Evolutionary conservation across 1,140 invertebrate species (phyloP).

Genomic region (Mamestra configurata): DNA sequence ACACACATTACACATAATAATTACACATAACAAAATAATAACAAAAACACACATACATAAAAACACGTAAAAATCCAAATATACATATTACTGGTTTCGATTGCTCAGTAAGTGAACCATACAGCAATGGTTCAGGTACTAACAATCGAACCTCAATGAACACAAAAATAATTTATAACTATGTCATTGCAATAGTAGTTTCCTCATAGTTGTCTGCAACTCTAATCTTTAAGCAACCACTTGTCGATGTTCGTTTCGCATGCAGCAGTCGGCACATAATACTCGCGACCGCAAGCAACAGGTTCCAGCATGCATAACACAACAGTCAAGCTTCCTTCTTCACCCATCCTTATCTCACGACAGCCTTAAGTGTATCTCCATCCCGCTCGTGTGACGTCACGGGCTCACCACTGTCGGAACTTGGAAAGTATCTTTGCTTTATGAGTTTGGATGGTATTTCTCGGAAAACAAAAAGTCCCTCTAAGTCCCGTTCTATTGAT

Average conservation of each 20-base stretch:
- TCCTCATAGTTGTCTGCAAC: background rate
- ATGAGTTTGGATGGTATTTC: background rate
- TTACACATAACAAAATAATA: no score
- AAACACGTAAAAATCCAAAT: no score
- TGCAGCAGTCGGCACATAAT: background rate
- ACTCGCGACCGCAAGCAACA: slow-evolving; percentile 12
- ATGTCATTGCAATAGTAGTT: no score
- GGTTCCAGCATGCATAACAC: slow-evolving; percentile 7
- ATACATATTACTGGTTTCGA: no score
- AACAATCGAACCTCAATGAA: no score
- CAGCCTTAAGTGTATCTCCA: background rate
- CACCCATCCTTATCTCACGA: background rate
- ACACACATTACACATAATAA: no score
- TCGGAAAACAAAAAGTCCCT: background rate
- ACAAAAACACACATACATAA: no score
- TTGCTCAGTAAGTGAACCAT: no score
- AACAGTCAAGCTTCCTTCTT: background rate
- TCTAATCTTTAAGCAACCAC: slow-evolving; percentile 2
- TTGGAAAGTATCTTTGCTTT: background rate
- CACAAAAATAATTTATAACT: no score
- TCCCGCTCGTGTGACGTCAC: background rate
- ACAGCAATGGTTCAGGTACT: no score
- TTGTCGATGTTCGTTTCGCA: background rate
- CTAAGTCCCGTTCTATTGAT: background rate
- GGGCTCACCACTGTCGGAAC: background rate